Conservation (phyloP, 2,113 vertebrate genomes). For the Microtus oregoni region DNA sequence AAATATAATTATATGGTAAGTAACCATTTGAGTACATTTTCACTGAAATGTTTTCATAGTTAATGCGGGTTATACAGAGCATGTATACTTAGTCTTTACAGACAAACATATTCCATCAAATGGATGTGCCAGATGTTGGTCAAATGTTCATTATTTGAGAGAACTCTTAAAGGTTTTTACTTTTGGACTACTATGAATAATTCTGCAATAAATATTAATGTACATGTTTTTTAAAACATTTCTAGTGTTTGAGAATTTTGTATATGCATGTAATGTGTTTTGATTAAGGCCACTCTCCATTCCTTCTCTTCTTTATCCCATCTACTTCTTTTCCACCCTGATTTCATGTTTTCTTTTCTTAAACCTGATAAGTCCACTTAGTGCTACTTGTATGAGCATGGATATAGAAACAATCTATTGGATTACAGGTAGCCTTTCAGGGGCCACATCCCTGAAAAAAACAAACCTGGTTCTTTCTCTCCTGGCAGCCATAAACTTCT, state of each 20-base stretch:
- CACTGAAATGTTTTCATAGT: conserved; percentile 19
- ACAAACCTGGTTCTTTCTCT: not conserved
- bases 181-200: conserved; percentile 18
- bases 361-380: not conserved
- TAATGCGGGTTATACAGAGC: not conserved
- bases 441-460: not conserved
- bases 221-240: not conserved
- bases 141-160: not conserved
- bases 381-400: too few relatives aligned
- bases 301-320: not conserved
- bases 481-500: not conserved
- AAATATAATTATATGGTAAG: not conserved
- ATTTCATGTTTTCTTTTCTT: not conserved
- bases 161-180: conserved; percentile 4
- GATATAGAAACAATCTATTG: not conserved
- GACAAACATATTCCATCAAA: not conserved
- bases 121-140: not conserved
- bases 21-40: not conserved
- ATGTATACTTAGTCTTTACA: not conserved
- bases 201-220: not conserved
- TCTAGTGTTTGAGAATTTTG: not conserved
- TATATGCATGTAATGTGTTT: too few relatives aligned
- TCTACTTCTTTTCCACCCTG: not conserved
- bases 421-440: not conserved
- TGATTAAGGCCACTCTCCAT: not conserved